Conservation (phyloP, 2,113 vertebrate species). For the Columbina picui region DNA sequence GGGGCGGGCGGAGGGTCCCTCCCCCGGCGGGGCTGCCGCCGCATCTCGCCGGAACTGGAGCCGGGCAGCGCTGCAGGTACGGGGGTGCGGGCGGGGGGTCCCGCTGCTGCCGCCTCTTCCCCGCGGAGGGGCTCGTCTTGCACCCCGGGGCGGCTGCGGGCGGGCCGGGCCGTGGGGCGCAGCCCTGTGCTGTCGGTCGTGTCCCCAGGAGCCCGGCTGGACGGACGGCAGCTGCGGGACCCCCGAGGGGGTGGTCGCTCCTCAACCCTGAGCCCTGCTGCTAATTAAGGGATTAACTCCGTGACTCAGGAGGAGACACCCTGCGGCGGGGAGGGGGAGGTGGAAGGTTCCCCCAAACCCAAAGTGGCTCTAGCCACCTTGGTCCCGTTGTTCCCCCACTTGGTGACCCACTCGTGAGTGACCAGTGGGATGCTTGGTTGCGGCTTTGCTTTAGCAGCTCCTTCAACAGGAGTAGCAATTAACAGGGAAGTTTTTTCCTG, state of each 20-base stretch:
- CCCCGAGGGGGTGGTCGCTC: background rate
- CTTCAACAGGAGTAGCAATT: background rate
- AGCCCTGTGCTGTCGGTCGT: background rate
- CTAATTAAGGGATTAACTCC: background rate
- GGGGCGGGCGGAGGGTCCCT: slow-evolving; percentile 2
- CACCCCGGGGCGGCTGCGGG: background rate
- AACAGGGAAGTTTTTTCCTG: background rate
- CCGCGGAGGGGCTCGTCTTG: background rate
- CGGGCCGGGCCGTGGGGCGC: background rate
- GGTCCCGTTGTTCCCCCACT: background rate
- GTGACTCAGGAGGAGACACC: background rate
- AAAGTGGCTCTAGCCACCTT: background rate
- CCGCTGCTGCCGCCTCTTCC: background rate
- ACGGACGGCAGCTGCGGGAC: background rate
- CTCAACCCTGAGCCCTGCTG: background rate
- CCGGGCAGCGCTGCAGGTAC: background rate
- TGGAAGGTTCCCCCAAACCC: accelerated
- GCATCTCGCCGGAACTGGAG: background rate
- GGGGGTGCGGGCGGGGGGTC: too few species aligned
- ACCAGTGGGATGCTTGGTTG: accelerated
- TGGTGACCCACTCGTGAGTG: background rate
- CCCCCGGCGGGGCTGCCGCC: background rate
- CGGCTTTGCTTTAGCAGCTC: background rate
- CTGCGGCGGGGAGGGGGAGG: accelerated
- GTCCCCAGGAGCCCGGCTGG: background rate